Evolutionary conservation across 2,797 vertebrate species (phyloP), one percentile per base, ranked within the genome.

Genomic region (Scarus forsteni): DNA sequence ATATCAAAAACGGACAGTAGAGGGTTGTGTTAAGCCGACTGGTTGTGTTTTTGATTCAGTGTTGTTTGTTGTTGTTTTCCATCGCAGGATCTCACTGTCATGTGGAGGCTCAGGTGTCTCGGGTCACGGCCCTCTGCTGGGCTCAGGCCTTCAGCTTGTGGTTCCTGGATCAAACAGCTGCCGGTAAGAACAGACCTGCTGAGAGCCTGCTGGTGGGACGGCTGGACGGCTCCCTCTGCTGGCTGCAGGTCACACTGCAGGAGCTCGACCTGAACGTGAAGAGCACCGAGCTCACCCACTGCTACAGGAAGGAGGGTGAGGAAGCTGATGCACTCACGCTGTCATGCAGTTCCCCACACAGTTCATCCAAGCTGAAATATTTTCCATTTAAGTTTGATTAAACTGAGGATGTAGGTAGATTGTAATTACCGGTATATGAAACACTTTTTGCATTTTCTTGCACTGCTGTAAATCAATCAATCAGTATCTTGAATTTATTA

Each of bases 151-250:
- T 92, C 60, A 87, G 79, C 58, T 75, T 91, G 58, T 93, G 92
- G 80, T 68, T 76, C 55, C 75, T 90, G 3, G 91, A 85, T 16
- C 87, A 89, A 50, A 60, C 83, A 0, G 64, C 73, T 0, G 76
- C 80, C 51, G 69, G 68, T 52, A 90, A 86, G 61, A 77, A 70
- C 63, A 83, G 73, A 58, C 48, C 88, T 35, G 64, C 90, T 0
- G 94, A 95, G 83, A 93, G 85, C 78, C 80, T 95, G 73, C 45
- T 96, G 70, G 89, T 95, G 68, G 94, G 94, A 6, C 88, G 93
- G 15, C 87, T 94, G 78, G 93, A 96, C 14, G 95, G 95, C 64
- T 93, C 95, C 43, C 92, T 96, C 69, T 94, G 93, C 87, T 95
- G 94, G 92, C 84, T 95, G 83, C 92, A 94, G 79, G 92, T 95